Percentiles rank a stretch among this genome's conserved stretches.
Evolutionary conservation across 1,140 invertebrate genomes (phyloP).

Genomic region (Trichoplusia ni): DNA sequence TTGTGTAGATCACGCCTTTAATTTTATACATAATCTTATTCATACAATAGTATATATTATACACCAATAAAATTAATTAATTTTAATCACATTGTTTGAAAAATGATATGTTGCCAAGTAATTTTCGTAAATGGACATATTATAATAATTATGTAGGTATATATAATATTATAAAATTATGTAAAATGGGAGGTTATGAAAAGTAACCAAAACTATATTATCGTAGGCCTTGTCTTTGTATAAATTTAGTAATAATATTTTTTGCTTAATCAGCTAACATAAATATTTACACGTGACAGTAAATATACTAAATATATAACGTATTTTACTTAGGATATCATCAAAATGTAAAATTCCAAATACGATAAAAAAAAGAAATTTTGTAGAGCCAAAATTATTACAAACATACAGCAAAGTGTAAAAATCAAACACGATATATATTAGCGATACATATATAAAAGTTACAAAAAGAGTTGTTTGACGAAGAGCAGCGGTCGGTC

Average conservation of each 20-base stretch:
- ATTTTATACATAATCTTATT: constrained; percentile 6
- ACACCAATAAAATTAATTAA: constrained; percentile 49
- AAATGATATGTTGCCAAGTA: constrained; percentile 54
- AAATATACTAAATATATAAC: background rate
- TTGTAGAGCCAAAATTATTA: background rate
- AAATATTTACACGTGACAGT: background rate
- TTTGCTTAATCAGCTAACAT: background rate
- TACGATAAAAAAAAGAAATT: background rate
- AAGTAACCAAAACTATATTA: constrained; percentile 30
- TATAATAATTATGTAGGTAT: constrained; percentile 29
- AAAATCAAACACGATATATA: background rate
- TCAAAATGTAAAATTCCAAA: constrained; percentile 2
- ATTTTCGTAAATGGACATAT: constrained; percentile 31
- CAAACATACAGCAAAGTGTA: background rate
- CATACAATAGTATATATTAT: constrained; percentile 33
- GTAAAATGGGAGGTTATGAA: constrained; percentile 40
- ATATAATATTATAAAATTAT: constrained; percentile 31
- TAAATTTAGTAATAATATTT: background rate
- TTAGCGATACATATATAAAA: constrained; percentile 1
- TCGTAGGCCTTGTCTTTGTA: constrained; percentile 7
- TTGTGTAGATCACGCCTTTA: constrained; percentile 13
- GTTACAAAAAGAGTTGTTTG: constrained; percentile 68
- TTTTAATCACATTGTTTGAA: constrained; percentile 36
- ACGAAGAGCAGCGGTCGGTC: constrained; percentile 68
- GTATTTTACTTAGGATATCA: no score